Evolutionary conservation across 2,888 invertebrate genomes (phyloP).

Genomic region (Helobdella robusta): DNA sequence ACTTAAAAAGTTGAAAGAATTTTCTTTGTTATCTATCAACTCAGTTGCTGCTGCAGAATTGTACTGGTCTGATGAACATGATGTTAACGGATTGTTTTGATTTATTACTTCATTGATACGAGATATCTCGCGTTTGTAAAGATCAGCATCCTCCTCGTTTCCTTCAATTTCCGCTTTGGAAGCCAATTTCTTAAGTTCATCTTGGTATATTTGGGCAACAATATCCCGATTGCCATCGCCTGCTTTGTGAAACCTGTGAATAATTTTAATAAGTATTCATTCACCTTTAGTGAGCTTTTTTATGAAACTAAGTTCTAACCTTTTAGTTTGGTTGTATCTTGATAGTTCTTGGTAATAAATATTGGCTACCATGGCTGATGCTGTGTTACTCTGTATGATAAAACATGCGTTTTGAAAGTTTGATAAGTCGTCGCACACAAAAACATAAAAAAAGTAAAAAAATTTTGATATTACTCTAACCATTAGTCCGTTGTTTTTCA

Average conservation of each 20-base stretch:
- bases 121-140: constrained; percentile 83
- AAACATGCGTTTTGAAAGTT: not conserved
- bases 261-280: too few relatives aligned
- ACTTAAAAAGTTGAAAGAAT: constrained; percentile 5
- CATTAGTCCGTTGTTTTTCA: constrained; percentile 37
- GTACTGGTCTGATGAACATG: constrained; percentile 17
- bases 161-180: constrained; percentile 50
- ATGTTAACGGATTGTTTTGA: constrained; percentile 53
- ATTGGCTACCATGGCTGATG: constrained; percentile 44
- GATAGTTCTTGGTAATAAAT: constrained; percentile 61
- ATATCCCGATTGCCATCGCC: constrained; percentile 67
- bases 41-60: not conserved
- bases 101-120: constrained; percentile 55
- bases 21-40: constrained; percentile 27
- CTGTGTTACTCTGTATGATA: constrained; percentile 40
- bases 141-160: constrained; percentile 56
- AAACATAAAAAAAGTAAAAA: not conserved
- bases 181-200: constrained; percentile 72
- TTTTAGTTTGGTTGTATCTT: constrained; percentile 52
- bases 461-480: constrained; percentile 35
- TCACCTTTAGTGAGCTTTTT: too few relatives aligned
- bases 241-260: too few relatives aligned
- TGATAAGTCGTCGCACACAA: not conserved
- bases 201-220: constrained; percentile 46
- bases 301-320: too few relatives aligned